A percentile compares a stretch with the other conserved stretches of the same genome.
Evolutionary conservation across 2,113 vertebrate species (phyloP).

Genomic region (Colinus virginianus): DNA sequence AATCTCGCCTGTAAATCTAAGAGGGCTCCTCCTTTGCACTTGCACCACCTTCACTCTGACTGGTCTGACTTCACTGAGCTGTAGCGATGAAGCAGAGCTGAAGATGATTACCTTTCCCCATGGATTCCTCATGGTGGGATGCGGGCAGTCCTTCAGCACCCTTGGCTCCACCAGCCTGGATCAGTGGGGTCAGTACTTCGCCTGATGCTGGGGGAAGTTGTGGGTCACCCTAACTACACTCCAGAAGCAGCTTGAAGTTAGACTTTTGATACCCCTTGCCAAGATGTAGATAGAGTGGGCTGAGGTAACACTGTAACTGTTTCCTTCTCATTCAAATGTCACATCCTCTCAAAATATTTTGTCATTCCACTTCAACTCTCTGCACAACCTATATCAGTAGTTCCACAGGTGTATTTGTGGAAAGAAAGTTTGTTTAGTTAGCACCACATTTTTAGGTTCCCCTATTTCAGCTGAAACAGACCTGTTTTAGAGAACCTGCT

Average conservation of each 20-base stretch:
- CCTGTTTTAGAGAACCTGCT: not conserved
- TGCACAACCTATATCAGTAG: rapidly evolving
- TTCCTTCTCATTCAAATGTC: not conserved
- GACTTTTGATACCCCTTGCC: not conserved
- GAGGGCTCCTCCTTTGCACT: not conserved
- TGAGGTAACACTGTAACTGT: not conserved
- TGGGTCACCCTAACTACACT: not conserved
- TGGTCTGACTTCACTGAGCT: not conserved
- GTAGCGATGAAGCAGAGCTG: not conserved
- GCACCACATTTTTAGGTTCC: no score
- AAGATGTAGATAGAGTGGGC: not conserved
- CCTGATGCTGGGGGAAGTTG: rapidly evolving
- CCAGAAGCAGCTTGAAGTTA: not conserved
- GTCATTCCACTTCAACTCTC: not conserved
- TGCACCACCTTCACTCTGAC: not conserved
- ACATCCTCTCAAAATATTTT: not conserved
- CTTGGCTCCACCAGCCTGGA: not conserved
- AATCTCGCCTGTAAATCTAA: not conserved
- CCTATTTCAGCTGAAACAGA: not conserved
- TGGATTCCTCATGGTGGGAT: not conserved
- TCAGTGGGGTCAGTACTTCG: not conserved
- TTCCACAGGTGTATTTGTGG: not conserved
- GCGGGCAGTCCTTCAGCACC: not conserved
- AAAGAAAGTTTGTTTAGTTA: not conserved
- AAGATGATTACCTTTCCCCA: not conserved